These are phyloP conservation scores for Tricholauxania praeusta DNA, from an alignment of 2,888 invertebrate species.

Conservation along the genomic window DNA sequence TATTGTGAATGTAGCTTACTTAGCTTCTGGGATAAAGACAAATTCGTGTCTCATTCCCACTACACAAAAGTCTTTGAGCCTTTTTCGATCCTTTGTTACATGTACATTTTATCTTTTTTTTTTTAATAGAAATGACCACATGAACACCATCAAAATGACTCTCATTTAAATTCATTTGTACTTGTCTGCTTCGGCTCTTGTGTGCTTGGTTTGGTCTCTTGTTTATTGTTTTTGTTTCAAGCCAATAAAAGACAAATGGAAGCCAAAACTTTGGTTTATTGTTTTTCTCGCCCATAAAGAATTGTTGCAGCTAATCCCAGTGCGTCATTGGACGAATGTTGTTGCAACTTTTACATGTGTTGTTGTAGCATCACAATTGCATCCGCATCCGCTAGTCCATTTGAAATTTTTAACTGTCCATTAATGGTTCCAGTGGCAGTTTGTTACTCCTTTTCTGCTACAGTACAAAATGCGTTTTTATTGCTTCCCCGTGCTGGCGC, in stretches of 20 bases:
- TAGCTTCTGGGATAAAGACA: too few relatives aligned
- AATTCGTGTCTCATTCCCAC: too few relatives aligned
- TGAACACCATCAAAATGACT: too few relatives aligned
- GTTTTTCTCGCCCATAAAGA: slow-evolving; percentile 46
- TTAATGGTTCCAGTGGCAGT: slow-evolving; percentile 42
- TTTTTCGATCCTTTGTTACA: too few relatives aligned
- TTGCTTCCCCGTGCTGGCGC: background rate
- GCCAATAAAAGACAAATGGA: slow-evolving; percentile 52
- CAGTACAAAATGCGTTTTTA: slow-evolving; percentile 28
- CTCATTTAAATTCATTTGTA: slow-evolving; percentile 51
- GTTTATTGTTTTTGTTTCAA: slow-evolving; percentile 14
- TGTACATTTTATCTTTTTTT: background rate
- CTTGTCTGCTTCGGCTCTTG: slow-evolving; percentile 11
- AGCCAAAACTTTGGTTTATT: slow-evolving; percentile 50
- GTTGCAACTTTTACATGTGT: slow-evolving; percentile 4
- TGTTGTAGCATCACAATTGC: slow-evolving; percentile 30
- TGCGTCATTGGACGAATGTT: slow-evolving; percentile 16
- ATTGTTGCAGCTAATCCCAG: slow-evolving; percentile 37
- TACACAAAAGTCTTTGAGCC: too few relatives aligned
- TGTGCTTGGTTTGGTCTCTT: background rate
- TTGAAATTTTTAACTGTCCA: slow-evolving; percentile 50
- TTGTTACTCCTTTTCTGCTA: slow-evolving; percentile 6
- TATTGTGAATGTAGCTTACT: too few relatives aligned
- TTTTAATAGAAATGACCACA: slow-evolving; percentile 18
- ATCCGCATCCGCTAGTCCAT: slow-evolving; percentile 41